Conservation (phyloP, 1,140 invertebrate genomes). For the Drosophila auraria region DNA sequence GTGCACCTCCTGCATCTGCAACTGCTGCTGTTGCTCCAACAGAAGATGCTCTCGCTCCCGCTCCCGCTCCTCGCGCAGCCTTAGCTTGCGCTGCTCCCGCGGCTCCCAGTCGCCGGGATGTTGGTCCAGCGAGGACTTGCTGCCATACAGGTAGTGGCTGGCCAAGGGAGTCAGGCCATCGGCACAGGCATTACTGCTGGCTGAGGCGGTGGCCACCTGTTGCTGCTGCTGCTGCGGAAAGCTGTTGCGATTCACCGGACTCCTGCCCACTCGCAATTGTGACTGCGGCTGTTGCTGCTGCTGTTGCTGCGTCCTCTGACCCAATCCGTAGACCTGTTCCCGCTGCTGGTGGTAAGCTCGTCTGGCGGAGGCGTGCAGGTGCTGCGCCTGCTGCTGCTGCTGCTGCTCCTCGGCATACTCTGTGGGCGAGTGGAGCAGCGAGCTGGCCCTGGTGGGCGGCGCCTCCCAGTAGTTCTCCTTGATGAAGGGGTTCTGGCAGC, state of each 20-base stretch:
- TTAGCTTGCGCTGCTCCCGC: constrained; percentile 68
- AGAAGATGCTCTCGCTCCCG: constrained; percentile 57
- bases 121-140: constrained; percentile 74
- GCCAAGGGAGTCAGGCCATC: constrained; percentile 75
- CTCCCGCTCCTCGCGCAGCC: constrained; percentile 68
- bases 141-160: constrained; percentile 79
- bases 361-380: constrained; percentile 7
- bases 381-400: constrained; percentile 33
- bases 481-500: constrained; percentile 80
- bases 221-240: constrained; percentile 36
- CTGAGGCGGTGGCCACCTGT: constrained; percentile 13
- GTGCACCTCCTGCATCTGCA: constrained; percentile 60
- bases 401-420: constrained; percentile 58
- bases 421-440: constrained; percentile 67
- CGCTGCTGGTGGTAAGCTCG: not conserved
- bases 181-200: constrained; percentile 68
- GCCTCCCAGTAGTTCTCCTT: constrained; percentile 84
- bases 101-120: constrained; percentile 60
- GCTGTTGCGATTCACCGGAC: constrained; percentile 70
- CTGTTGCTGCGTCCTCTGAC: constrained; percentile 45
- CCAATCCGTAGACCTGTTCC: constrained; percentile 62
- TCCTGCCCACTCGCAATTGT: constrained; percentile 71
- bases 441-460: constrained; percentile 57
- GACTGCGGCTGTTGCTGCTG: constrained; percentile 39
- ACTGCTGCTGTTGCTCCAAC: constrained; percentile 64